Evolutionary conservation across 2,113 vertebrate genomes (phyloP), one percentile per base, ranked within the genome.

Genomic region (Chascanopsetta lugubris): DNA sequence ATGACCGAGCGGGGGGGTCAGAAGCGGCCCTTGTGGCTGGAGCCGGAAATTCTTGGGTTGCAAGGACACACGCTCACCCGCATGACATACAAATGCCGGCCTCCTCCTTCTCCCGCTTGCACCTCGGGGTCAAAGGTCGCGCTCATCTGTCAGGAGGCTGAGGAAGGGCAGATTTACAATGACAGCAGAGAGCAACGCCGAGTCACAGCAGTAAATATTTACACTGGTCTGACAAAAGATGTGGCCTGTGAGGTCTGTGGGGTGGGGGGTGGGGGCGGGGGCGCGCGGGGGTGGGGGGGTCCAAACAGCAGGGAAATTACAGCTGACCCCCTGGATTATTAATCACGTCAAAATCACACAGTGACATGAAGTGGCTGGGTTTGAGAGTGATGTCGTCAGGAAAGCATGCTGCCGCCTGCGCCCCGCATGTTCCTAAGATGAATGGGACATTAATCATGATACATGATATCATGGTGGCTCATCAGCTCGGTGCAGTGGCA

Each of bases 201-300:
- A 84, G 83, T 88, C 86, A 77, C 83, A 50, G 66, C 85, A 80
- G 85, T 87, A 88, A 91, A 91, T 89, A 90, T 90, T 89, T 85
- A 88, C 87, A 85, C 80, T 77, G 74, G 69, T 85, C 80, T 79
- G 75, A 88, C 87, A 85, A 86, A 88, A 85, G 85, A 85, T 80
- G 79, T 80, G 86, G 70, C 73, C n/a, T n/a, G n/a, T 25, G 3
- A 60, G 75, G 80, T 87, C 80, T 75, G 57, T 22, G 21, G 76
- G n/a, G n/a, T n/a, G n/a, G n/a, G n/a, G n/a, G n/a, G n/a, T n/a
- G n/a, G n/a, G n/a, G n/a, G n/a, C n/a, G n/a, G n/a, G n/a, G n/a
- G n/a, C n/a, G n/a, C n/a, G n/a, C n/a, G n/a, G n/a, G n/a, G n/a
- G n/a, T n/a, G n/a, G n/a, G n/a, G 69, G 79, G 74, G 55, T 85